Percentiles rank a stretch among this genome's conserved stretches.
Conservation (phyloP, 2,888 invertebrate species). For the Phania funesta region DNA sequence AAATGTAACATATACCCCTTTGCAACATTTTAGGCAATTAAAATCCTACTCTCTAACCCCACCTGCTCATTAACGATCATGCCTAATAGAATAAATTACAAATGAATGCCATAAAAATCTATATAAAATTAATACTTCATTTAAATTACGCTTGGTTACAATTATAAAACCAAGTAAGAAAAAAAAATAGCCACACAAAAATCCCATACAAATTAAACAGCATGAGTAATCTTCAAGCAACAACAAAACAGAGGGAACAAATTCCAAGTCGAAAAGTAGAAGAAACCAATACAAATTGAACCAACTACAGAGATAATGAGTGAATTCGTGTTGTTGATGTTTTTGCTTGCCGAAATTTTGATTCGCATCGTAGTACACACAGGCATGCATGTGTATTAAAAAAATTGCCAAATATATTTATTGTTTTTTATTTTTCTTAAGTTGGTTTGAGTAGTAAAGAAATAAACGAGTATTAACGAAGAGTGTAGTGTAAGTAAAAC, state of each 20-base stretch:
- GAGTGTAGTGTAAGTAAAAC: conserved; percentile 1
- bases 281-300: background rate
- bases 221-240: conserved; percentile 41
- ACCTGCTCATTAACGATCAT: background rate
- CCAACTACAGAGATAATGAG: conserved; percentile 18
- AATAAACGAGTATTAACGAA: conserved; percentile 16
- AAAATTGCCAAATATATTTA: conserved; percentile 29
- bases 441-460: background rate
- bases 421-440: background rate
- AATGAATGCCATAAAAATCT: background rate
- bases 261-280: conserved; percentile 33
- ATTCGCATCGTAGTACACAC: background rate
- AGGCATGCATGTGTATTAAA: background rate
- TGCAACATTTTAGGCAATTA: too few species aligned
- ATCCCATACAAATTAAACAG: background rate
- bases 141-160: conserved; percentile 34
- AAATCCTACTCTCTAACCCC: too few species aligned
- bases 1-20: too few species aligned
- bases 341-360: background rate
- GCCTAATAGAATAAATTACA: background rate
- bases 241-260: conserved; percentile 37
- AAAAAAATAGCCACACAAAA: background rate
- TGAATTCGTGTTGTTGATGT: background rate
- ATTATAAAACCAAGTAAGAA: background rate
- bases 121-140: conserved; percentile 52